Evolutionary conservation across 2,888 invertebrate genomes (phyloP), one percentile per base, ranked within the genome.

Genomic region (Chloromyia formosa): DNA sequence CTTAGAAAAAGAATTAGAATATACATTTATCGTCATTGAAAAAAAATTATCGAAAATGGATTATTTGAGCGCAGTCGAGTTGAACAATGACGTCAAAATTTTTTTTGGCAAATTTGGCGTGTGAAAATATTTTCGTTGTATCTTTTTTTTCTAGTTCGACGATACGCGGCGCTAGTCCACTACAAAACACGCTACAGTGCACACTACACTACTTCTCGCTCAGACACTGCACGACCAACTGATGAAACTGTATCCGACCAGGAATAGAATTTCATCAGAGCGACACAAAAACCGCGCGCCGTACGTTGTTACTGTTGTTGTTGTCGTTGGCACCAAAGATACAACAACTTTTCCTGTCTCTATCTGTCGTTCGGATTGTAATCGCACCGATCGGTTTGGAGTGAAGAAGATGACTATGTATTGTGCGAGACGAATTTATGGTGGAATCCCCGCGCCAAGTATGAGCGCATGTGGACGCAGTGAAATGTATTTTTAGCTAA

Each of bases 161-260:
- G 27, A 35, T 40, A 58, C 71, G 58, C 71, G 71, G 40, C 71
- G 71, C 58, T 22, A 58, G n/a, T 22, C 12, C 42, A 40, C 42
- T 16, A 49, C 9, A 49, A 12, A n/a, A n/a, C 12, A 14, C 66
- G 23, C 66, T 40, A 18, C 73, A 58, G 10, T n/a, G 40, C 72
- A 56, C 35, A 58, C 35, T 18, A 49, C 35, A 78, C 78, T 79
- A 80, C 81, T 80, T 78, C 80, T 80, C 81, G 81, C 78, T 78
- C 79, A 80, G 80, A 81, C 80, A 80, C 78, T 79, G 79, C 78
- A 80, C 80, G 80, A 79, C 80, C 80, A 81, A 82, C 81, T 82
- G 75, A 80, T 79, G 79, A 78, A 79, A 80, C 79, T 76, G 78
- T 79, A 80, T 80, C 79, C 79, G 80, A 80, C 78, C 80, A 79